These are phyloP conservation scores for Gerris lacustris DNA, from an alignment of 2,888 invertebrate species.

Conservation along the genomic window DNA sequence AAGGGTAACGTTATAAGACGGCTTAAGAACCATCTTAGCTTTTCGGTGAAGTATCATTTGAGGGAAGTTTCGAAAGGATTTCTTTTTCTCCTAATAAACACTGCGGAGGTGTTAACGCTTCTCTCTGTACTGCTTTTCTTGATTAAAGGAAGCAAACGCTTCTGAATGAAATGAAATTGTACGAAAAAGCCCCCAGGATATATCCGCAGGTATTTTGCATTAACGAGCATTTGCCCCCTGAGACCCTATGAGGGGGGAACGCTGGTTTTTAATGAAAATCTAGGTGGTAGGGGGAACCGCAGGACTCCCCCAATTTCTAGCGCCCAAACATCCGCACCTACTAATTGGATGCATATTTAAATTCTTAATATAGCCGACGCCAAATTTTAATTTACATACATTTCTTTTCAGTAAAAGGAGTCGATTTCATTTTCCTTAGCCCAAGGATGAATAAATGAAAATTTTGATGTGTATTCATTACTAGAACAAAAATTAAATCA, in stretches of 20 bases:
- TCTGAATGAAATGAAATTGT: slow-evolving; percentile 1
- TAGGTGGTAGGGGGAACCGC: neutral
- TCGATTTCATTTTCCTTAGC: neutral
- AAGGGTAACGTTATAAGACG: no score
- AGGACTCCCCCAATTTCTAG: neutral
- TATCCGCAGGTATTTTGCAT: slow-evolving; percentile 5
- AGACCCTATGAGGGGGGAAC: neutral
- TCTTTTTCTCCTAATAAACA: no score
- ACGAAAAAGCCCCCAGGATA: neutral
- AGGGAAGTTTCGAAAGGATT: no score
- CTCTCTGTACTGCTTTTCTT: neutral
- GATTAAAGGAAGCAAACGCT: neutral
- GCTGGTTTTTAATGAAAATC: neutral
- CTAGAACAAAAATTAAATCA: no score
- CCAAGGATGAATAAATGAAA: no score
- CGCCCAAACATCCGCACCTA: neutral
- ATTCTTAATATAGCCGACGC: neutral
- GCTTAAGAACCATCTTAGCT: no score
- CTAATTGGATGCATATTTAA: slow-evolving; percentile 5
- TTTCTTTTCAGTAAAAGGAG: neutral
- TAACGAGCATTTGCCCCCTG: slow-evolving; percentile 1
- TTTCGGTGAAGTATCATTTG: no score
- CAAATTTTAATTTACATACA: slow-evolving; percentile 5
- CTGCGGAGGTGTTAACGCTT: neutral
- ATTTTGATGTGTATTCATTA: no score